These are phyloP conservation scores for Diprion similis DNA, from an alignment of 1,140 invertebrate genomes.

Conservation along the genomic window DNA sequence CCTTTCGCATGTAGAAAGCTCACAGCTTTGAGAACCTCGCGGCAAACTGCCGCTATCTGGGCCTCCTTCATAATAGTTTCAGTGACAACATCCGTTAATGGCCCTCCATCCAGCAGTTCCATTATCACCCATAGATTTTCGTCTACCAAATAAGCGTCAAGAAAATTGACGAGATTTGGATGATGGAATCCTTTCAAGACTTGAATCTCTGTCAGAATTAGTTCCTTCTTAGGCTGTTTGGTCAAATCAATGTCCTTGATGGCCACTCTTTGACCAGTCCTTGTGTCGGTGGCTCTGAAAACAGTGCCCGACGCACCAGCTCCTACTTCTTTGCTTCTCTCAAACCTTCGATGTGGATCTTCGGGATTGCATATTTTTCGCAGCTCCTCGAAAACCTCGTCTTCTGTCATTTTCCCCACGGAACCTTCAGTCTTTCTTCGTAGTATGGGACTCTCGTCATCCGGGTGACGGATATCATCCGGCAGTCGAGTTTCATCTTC, in stretches of 20 bases:
- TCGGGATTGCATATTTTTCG: constrained; percentile 77
- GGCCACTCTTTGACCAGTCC: constrained; percentile 82
- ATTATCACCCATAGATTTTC: constrained; percentile 95
- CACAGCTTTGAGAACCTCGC: constrained; percentile 91
- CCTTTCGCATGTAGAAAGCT: constrained; percentile 90
- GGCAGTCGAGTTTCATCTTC: constrained; percentile 11
- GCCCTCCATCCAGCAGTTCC: constrained; percentile 95
- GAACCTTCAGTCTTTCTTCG: constrained; percentile 60
- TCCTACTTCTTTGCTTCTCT: constrained; percentile 85
- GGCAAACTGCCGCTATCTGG: constrained; percentile 95
- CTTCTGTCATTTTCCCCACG: constrained; percentile 71
- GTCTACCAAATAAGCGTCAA: constrained; percentile 88
- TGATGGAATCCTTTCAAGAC: constrained; percentile 94
- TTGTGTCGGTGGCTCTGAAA: constrained; percentile 85
- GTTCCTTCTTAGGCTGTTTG: constrained; percentile 92
- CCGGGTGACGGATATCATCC: constrained; percentile 23
- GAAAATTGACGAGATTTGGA: constrained; percentile 96
- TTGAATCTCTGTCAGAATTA: constrained; percentile 94
- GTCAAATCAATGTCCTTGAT: constrained; percentile 96
- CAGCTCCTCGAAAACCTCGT: constrained; percentile 87
- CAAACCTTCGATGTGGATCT: constrained; percentile 82
- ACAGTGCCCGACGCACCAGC: constrained; percentile 91
- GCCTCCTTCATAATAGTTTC: constrained; percentile 97
- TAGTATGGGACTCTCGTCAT: constrained; percentile 53
- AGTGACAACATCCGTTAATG: constrained; percentile 96